Evolutionary conservation across 2,888 invertebrate species (phyloP).

Genomic region (Synergus itoensis): DNA sequence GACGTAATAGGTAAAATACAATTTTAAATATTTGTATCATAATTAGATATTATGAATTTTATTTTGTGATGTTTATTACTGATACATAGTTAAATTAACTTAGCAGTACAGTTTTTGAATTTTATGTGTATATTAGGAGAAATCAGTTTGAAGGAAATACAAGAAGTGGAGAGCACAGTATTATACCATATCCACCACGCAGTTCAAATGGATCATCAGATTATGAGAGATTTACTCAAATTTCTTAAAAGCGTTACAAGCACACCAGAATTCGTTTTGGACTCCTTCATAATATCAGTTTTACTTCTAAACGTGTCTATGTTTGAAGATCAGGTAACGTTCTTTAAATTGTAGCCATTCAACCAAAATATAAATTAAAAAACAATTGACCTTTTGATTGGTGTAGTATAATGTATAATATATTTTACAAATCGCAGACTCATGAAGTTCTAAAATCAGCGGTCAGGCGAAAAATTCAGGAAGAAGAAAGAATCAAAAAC

Average conservation of each 20-base stretch:
- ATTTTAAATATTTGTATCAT: not conserved
- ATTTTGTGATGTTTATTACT: too few relatives aligned
- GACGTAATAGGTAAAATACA: conserved; percentile 64
- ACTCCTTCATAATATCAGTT: conserved; percentile 83
- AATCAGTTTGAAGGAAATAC: conserved; percentile 76
- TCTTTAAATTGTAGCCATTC: conserved; percentile 53
- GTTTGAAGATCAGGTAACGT: conserved; percentile 78
- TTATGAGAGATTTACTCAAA: conserved; percentile 78
- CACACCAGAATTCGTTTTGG: conserved; percentile 81
- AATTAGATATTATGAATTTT: too few relatives aligned
- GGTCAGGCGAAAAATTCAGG: conserved; percentile 75
- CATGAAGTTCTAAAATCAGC: conserved; percentile 73
- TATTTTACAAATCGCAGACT: conserved; percentile 61
- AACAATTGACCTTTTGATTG: not conserved
- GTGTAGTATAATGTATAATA: not conserved
- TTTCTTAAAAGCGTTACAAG: conserved; percentile 79
- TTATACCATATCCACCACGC: conserved; percentile 81
- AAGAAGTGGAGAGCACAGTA: conserved; percentile 82
- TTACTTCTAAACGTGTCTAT: conserved; percentile 80
- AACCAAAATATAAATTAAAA: conserved; percentile 47
- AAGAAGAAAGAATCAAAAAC: conserved; percentile 76
- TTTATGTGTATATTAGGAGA: conserved; percentile 47
- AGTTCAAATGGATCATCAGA: conserved; percentile 76
- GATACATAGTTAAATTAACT: too few relatives aligned
- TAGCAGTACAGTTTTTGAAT: not conserved